Base-by-base conservation (phyloP, 2,113 vertebrate genomes). In the Scomber japonicus region DNA sequence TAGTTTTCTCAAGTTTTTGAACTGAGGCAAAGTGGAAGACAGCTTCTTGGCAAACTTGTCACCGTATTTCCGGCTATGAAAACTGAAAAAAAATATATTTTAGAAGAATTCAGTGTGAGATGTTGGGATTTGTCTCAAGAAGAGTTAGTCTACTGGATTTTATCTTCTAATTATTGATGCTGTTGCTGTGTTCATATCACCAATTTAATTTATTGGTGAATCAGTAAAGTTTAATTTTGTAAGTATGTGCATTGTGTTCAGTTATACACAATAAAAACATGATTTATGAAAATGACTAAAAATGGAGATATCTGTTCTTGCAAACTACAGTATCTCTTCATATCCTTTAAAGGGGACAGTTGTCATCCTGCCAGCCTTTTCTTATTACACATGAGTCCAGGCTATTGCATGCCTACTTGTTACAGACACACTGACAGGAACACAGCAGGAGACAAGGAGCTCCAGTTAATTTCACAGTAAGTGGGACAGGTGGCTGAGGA, bases 41-140 rank as follows among this genome's bases (percentile, higher is more conserved):
- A 99, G 92, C 79, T 94, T 96, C 88, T 96, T 93, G 5, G 96
- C 97, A 91, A 99, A 97, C 71, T 85, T 93, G 19, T 97, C 90
- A 0, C 94, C 95, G 48, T 94, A 97, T 53, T 94, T 98, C 60
- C 96, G 94, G 73, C 96, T 93, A n/a, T 90, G 96, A 89, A 98
- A 97, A 78, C 97, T 98, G 83, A 77, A 79, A 35, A 71, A 51
- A 0, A 44, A 31, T 9, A 1, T 2, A 8, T 40, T 7, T 40
- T 40, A 7, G 6, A 40, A 9, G 35, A 6, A 35, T 35, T 35
- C 31, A 35, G 35, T 40, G 35, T 5, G 40, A 40, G 35, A 40
- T 40, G 35, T 40, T 9, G 35, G 8, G 35, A 40, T 27, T 27
- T 27, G 24, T 27, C 24, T 27, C 24, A 27, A 27, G 24, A 27